Evolutionary conservation across 2,888 invertebrate species (phyloP), one percentile per base, ranked within the genome.

Genomic region (Euzetes globulus): DNA sequence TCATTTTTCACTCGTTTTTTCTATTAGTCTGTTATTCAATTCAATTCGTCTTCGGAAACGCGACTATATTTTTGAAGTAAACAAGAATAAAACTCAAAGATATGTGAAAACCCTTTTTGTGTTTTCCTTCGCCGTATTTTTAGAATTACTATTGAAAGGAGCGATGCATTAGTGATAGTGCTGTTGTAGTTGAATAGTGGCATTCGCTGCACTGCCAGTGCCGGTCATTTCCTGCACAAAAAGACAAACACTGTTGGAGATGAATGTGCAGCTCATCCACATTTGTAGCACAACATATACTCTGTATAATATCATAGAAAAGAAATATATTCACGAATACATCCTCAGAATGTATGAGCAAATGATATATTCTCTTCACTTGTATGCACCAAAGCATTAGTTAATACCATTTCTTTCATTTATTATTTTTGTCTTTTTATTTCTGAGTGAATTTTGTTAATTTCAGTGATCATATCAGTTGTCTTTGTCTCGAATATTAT

Each of bases 161-260:
- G 68, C 17, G 19, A 68, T 68, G 41, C 68, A 68, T 68, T 68
- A 68, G 41, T 22, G 22, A 33, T 7, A 25, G 9, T 55, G 55
- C 41, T 11, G 7, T 41, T 41, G 55, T 55, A 55, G 55, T 55
- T 13, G n/a, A 50, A 27, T 27, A 33, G 60, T 60, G 33, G 52
- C 41, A 41, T 41, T 41, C 13, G 41, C 41, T 6, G 7, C 2
- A 55, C 11, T 55, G 55, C 22, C 45, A 22, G 41, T 68, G 45
- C 33, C 68, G 68, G 68, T 68, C 68, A 68, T 68, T 68, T 68
- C 68, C 68, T 68, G 41, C 68, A 68, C 41, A 68, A 68, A 63
- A 68, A 68, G 68, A 68, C 68, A 68, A 68, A 68, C 68, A 68
- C 68, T 68, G 68, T 22, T 68, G 68, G 68, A 68, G 41, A 68